Conservation (phyloP, 2,888 invertebrate species). For the Amiota communis region DNA sequence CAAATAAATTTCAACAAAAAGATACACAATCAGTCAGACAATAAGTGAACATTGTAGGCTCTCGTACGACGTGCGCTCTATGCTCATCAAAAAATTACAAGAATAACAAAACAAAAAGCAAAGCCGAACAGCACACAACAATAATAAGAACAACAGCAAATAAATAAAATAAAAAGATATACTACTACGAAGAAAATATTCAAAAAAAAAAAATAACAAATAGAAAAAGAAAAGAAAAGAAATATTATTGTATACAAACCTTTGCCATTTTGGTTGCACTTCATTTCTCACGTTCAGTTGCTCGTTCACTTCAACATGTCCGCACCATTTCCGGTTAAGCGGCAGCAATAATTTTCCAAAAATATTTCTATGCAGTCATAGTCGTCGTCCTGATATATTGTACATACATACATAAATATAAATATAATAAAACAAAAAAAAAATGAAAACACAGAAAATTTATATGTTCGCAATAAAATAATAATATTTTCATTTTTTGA, state of each 20-base stretch:
- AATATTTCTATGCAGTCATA: slow-evolving; percentile 11
- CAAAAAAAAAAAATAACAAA: background rate
- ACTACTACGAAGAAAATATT: background rate
- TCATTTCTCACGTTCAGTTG: slow-evolving; percentile 42
- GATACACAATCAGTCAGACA: no score
- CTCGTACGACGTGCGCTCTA: background rate
- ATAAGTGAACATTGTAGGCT: no score
- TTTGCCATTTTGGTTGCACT: slow-evolving; percentile 36
- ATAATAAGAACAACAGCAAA: slow-evolving; percentile 23
- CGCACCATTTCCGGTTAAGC: slow-evolving; percentile 43
- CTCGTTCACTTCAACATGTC: slow-evolving; percentile 38
- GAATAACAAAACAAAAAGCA: background rate
- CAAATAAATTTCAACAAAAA: no score
- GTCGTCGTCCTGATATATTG: background rate
- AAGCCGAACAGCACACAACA: background rate
- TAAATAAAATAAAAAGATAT: background rate
- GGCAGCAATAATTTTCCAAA: slow-evolving; percentile 23
- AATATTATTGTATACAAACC: background rate
- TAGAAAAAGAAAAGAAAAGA: background rate
- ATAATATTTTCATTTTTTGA: background rate
- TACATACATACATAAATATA: background rate
- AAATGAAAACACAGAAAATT: background rate
- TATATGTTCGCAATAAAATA: background rate
- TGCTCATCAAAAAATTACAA: slow-evolving; percentile 6
- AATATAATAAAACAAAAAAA: no score